Conservation (phyloP, 2,888 invertebrate species). For the Thereva unica region DNA sequence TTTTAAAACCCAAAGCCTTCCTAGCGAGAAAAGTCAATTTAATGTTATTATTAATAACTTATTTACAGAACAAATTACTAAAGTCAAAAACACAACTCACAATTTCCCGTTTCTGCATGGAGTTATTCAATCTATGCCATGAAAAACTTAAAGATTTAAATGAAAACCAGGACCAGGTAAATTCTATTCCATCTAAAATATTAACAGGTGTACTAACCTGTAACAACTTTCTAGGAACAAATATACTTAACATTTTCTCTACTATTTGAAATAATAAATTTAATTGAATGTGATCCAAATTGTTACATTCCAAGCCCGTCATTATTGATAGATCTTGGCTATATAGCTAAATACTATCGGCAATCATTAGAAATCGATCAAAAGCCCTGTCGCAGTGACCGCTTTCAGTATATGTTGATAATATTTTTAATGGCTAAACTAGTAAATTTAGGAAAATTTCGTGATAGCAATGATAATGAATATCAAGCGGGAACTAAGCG, state of each 20-base stretch:
- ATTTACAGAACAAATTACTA: slow-evolving; percentile 30
- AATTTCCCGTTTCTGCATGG: slow-evolving; percentile 31
- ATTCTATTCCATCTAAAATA: not conserved
- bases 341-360: slow-evolving; percentile 36
- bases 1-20: too few species aligned
- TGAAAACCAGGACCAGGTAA: slow-evolving; percentile 29
- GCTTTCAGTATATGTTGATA: slow-evolving; percentile 36
- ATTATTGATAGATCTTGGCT: slow-evolving; percentile 36
- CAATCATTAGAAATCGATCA: slow-evolving; percentile 19
- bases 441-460: slow-evolving; percentile 7
- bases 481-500: not conserved
- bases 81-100: slow-evolving; percentile 36
- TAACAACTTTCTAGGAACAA: slow-evolving; percentile 20
- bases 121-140: slow-evolving; percentile 36
- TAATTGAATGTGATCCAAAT: slow-evolving; percentile 33
- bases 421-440: slow-evolving; percentile 33
- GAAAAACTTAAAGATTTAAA: slow-evolving; percentile 33
- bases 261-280: slow-evolving; percentile 42
- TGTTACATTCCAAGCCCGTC: slow-evolving; percentile 25
- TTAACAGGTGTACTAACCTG: not conserved
- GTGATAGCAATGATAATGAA: slow-evolving; percentile 1
- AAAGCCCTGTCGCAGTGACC: slow-evolving; percentile 11
- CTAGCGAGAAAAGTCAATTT: not conserved
- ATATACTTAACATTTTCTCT: slow-evolving; percentile 26
- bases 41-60: not conserved